phyloP scores from a whole-genome alignment of 2,888 invertebrate genomes.

The Pachymerium ferrugineum region DNA sequence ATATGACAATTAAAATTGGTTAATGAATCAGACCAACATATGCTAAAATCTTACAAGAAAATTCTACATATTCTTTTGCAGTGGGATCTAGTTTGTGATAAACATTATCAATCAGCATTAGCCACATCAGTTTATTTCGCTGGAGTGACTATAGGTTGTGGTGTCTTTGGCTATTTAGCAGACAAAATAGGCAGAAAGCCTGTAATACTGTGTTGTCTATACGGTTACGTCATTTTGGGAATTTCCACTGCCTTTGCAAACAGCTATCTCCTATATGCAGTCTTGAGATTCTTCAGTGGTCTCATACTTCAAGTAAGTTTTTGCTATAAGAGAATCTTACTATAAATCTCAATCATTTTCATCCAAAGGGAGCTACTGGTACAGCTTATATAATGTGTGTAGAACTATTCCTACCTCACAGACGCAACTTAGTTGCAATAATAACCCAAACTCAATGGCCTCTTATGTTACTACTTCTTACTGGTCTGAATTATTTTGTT shows the following conservation, averaged over 20 bases:
- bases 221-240: slow-evolving; percentile 46
- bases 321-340: not conserved
- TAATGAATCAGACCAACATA: too few species aligned
- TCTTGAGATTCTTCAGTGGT: slow-evolving; percentile 49
- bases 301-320: slow-evolving; percentile 50
- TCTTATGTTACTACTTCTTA: slow-evolving; percentile 49
- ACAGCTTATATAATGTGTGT: slow-evolving; percentile 51
- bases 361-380: not conserved
- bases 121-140: slow-evolving; percentile 48
- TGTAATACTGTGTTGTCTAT: slow-evolving; percentile 48
- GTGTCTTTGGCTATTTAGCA: slow-evolving; percentile 46
- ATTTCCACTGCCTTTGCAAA: slow-evolving; percentile 40
- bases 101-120: slow-evolving; percentile 44
- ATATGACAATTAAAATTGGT: too few species aligned
- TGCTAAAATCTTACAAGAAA: too few species aligned
- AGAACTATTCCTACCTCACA: slow-evolving; percentile 51
- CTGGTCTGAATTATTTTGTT: slow-evolving; percentile 49
- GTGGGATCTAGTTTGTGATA: slow-evolving; percentile 50
- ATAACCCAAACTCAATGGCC: slow-evolving; percentile 52
- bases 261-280: slow-evolving; percentile 46
- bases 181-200: slow-evolving; percentile 50
- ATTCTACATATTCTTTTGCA: slow-evolving; percentile 38
- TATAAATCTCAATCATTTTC: not conserved
- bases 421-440: slow-evolving; percentile 51
- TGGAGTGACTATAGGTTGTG: slow-evolving; percentile 49